These are phyloP conservation scores for Arizona elegans DNA, from an alignment of 2,113 vertebrate genomes.

Conservation along the genomic window DNA sequence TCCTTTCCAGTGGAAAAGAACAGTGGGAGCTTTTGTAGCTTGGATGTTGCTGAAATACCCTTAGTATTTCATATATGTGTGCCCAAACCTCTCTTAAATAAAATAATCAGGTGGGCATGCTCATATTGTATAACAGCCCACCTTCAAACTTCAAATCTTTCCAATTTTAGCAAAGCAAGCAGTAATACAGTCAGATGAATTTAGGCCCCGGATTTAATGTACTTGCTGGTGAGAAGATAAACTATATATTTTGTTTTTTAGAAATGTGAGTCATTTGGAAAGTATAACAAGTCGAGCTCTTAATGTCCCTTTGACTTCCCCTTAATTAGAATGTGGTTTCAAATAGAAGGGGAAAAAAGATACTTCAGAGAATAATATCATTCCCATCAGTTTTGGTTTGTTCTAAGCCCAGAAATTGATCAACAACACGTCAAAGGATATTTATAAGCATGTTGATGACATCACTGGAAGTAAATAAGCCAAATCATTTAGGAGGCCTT, in stretches of 20 bases:
- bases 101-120: neutral
- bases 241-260: neutral
- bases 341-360: neutral
- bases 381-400: neutral
- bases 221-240: neutral
- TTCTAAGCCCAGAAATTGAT: neutral
- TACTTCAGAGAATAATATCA: neutral
- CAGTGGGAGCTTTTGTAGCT: neutral
- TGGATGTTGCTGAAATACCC: neutral
- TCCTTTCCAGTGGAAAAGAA: neutral
- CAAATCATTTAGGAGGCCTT: neutral
- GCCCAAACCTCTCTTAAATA: neutral
- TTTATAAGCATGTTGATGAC: neutral
- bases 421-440: neutral
- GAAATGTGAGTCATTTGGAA: neutral
- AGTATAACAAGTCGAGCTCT: neutral
- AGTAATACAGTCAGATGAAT: neutral
- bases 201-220: neutral
- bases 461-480: neutral
- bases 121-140: neutral
- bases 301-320: neutral
- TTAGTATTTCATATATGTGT: neutral
- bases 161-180: neutral
- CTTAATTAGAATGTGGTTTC: neutral
- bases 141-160: neutral